Conservation (phyloP, 2,888 invertebrate genomes). For the Torymus tubicola region DNA sequence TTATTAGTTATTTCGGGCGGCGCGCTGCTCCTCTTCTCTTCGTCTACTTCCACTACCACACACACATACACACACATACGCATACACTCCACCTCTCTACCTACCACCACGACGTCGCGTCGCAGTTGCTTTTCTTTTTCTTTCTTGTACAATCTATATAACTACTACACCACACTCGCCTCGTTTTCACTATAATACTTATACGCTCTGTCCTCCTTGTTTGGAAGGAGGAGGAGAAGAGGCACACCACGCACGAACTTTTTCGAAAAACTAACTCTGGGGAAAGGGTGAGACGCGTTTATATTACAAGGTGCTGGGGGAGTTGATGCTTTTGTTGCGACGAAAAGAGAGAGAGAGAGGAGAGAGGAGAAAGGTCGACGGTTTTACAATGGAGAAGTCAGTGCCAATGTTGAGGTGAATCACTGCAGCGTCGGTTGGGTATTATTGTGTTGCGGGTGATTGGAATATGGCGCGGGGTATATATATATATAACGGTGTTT, state of each 20-base stretch:
- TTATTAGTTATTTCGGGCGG: constrained; percentile 76
- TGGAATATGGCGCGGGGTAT: too few species aligned
- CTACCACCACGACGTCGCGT: background rate
- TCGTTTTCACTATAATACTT: constrained; percentile 26
- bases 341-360: background rate
- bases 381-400: too few species aligned
- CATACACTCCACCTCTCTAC: constrained; percentile 21
- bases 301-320: too few species aligned
- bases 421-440: background rate
- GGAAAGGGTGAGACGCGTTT: too few species aligned
- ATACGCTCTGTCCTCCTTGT: too few species aligned
- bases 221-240: too few species aligned
- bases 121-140: background rate
- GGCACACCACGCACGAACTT: too few species aligned
- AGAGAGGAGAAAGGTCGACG: background rate
- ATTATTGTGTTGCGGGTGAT: background rate
- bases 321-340: too few species aligned
- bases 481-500: too few species aligned
- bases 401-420: too few species aligned
- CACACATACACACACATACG: too few species aligned
- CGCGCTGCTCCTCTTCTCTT: constrained; percentile 56
- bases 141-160: constrained; percentile 18
- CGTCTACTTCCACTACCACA: constrained; percentile 27
- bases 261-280: too few species aligned
- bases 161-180: background rate